Conservation (phyloP, 2,797 vertebrate species). For the Podarcis siculus region DNA sequence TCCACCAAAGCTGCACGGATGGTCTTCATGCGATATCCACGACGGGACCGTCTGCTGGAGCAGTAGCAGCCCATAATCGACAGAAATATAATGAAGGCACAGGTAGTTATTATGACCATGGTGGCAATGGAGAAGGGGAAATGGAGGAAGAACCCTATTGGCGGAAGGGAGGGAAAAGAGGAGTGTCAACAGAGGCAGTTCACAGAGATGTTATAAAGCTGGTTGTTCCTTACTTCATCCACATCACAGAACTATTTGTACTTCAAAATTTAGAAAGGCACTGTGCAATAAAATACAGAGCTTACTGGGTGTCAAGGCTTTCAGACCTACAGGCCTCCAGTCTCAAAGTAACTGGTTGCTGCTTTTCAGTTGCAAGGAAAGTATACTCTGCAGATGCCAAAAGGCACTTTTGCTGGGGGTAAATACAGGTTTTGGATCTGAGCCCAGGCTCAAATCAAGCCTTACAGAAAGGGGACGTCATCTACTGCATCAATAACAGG, state of each 20-base stretch:
- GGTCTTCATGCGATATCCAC: fast-evolving
- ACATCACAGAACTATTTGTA: not conserved
- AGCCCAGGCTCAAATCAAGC: not conserved
- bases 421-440: not conserved
- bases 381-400: not conserved
- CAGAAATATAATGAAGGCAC: not conserved
- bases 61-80: constrained; percentile 26
- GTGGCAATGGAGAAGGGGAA: not conserved
- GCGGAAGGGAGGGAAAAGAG: not conserved
- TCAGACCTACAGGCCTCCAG: not conserved
- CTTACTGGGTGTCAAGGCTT: not conserved
- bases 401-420: not conserved
- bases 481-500: not conserved
- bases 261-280: not conserved
- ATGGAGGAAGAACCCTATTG: not conserved
- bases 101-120: constrained; percentile 40
- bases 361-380: not conserved
- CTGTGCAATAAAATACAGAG: not conserved
- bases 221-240: not conserved
- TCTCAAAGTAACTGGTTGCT: not conserved
- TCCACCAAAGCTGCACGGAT: fast-evolving
- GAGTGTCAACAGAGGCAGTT: not conserved
- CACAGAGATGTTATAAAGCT: fast-evolving
- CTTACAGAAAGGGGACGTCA: not conserved
- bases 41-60: not conserved